Conservation (phyloP, 2,113 vertebrate species). For the Bubo blakistoni region DNA sequence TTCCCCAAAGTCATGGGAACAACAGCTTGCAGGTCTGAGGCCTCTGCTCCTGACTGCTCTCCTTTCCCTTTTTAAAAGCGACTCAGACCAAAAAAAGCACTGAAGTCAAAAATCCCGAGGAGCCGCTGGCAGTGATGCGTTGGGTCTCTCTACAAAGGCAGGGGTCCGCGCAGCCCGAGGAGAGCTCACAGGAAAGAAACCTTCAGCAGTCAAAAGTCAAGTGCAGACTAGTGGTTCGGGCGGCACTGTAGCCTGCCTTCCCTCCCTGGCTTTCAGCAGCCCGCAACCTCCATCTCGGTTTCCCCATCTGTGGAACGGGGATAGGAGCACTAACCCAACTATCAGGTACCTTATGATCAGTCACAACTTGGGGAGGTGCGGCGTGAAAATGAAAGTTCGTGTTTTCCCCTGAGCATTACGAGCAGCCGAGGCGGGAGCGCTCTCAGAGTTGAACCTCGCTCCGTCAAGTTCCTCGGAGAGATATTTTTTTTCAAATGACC, state of each 20-base stretch:
- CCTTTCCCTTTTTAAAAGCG: not conserved
- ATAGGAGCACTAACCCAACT: not conserved
- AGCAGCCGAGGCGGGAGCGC: slow-evolving; percentile 9
- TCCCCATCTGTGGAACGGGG: not conserved
- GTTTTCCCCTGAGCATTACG: not conserved
- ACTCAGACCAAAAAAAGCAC: not conserved
- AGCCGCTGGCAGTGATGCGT: not conserved
- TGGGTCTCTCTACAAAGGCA: not conserved
- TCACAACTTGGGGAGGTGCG: not conserved
- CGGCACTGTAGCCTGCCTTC: not conserved
- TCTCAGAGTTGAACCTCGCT: not conserved
- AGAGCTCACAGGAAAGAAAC: not conserved
- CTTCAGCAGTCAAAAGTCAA: slow-evolving; percentile 22
- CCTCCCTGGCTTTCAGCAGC: not conserved
- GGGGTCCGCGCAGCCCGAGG: not conserved
- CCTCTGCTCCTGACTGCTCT: not conserved
- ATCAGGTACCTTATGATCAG: not conserved
- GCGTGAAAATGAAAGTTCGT: slow-evolving; percentile 44
- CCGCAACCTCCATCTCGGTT: not conserved
- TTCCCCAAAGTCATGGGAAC: not conserved
- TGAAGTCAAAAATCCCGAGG: not conserved
- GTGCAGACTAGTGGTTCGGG: not conserved
- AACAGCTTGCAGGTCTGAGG: not conserved
- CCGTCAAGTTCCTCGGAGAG: not conserved
- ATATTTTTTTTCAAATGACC: not conserved